Conservation (phyloP, 2,797 vertebrate species). For the Phataginus tricuspis region DNA sequence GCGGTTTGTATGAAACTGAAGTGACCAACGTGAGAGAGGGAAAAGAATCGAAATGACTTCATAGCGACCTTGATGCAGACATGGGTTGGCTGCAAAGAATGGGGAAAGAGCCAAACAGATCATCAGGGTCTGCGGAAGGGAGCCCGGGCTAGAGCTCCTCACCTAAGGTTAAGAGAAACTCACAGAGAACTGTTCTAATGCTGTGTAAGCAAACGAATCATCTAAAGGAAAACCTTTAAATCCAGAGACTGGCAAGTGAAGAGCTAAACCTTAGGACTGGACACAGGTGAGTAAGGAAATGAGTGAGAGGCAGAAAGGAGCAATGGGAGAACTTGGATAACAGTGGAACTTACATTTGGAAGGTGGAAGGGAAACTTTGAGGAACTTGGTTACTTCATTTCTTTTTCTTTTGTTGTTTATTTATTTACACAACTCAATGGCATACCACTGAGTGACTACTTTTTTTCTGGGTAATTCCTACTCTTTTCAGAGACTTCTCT, state of each 20-base stretch:
- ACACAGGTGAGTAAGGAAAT: background rate
- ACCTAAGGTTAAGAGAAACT: background rate
- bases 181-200: background rate
- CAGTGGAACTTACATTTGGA: background rate
- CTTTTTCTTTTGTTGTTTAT: background rate
- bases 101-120: background rate
- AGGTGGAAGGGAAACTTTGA: background rate
- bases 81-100: too few relatives aligned
- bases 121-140: background rate
- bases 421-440: background rate
- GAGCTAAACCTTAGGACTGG: background rate
- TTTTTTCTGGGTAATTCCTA: background rate
- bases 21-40: background rate
- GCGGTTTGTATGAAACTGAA: background rate
- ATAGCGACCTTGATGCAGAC: background rate
- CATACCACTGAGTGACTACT: background rate
- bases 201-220: background rate
- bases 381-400: background rate
- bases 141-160: background rate
- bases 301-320: background rate
- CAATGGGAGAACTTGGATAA: accelerated
- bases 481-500: background rate
- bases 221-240: background rate
- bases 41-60: background rate
- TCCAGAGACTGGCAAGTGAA: background rate